Evolutionary conservation across 1,140 invertebrate genomes (phyloP).

Genomic region (Muscidifurax raptorellus): DNA sequence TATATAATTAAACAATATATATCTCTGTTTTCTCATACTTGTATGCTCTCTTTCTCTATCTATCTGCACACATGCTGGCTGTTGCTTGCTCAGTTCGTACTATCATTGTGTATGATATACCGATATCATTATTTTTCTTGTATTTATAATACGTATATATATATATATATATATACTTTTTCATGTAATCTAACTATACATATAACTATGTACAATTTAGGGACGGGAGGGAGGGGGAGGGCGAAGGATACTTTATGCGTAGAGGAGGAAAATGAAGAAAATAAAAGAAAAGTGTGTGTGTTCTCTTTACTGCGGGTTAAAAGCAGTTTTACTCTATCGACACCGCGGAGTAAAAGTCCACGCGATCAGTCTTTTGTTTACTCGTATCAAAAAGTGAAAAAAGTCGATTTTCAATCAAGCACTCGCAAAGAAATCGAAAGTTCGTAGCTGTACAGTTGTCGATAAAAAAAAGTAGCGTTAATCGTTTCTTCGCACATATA

Average conservation of each 20-base stretch:
- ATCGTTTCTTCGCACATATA: background rate
- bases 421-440: background rate
- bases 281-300: constrained; percentile 6
- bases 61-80: constrained; percentile 30
- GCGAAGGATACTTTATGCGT: constrained; percentile 17
- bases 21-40: constrained; percentile 25
- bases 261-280: constrained; percentile 22
- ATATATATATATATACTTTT: constrained; percentile 62
- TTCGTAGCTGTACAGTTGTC: background rate
- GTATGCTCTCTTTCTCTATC: constrained; percentile 27
- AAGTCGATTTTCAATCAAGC: background rate
- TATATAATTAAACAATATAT: constrained; percentile 39
- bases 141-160: constrained; percentile 58
- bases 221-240: constrained; percentile 48
- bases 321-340: constrained; percentile 16
- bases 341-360: constrained; percentile 22
- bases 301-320: background rate
- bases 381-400: constrained; percentile 14
- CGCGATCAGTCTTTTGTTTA: background rate
- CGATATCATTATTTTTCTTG: constrained; percentile 50
- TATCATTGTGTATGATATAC: constrained; percentile 62
- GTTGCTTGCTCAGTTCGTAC: constrained; percentile 55
- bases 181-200: constrained; percentile 74
- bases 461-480: background rate
- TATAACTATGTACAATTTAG: constrained; percentile 75